phyloP scores from a whole-genome alignment of 2,797 vertebrate species.

The Geotrypetes seraphini region DNA sequence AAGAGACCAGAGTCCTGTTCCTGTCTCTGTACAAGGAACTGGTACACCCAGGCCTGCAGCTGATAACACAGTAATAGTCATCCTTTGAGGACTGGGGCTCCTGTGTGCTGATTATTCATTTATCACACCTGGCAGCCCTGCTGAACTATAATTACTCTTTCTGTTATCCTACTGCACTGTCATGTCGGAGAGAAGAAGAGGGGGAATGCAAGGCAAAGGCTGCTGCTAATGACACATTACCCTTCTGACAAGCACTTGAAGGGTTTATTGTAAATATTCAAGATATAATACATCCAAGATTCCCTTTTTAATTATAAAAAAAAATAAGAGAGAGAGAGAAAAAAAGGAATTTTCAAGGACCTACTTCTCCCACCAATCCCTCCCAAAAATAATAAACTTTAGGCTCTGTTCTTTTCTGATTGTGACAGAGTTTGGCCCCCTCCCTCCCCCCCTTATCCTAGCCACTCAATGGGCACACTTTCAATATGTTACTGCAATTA shows the following conservation, averaged over 20 bases:
- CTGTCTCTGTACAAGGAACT: constrained; percentile 53
- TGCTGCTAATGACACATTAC: constrained; percentile 67
- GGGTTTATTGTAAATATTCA: constrained; percentile 73
- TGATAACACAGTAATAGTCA: constrained; percentile 98
- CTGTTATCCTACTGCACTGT: constrained; percentile 94
- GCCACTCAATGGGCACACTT: constrained; percentile 33
- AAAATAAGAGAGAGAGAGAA: too few relatives aligned
- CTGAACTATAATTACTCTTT: constrained; percentile 99
- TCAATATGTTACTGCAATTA: constrained; percentile 55
- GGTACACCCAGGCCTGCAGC: constrained; percentile 68
- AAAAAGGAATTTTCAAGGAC: constrained; percentile 52
- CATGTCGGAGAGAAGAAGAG: constrained; percentile 83
- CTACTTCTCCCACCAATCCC: constrained; percentile 3
- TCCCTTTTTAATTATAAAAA: constrained; percentile 76
- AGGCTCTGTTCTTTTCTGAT: constrained; percentile 36
- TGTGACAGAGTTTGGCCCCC: constrained; percentile 43
- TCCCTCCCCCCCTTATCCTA: too few relatives aligned
- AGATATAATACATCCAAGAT: constrained; percentile 72
- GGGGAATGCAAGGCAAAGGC: constrained; percentile 43
- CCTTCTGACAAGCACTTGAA: constrained; percentile 65
- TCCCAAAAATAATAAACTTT: constrained; percentile 48
- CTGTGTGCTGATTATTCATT: constrained; percentile 97
- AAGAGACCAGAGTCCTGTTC: constrained; percentile 67
- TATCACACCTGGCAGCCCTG: constrained; percentile 99
- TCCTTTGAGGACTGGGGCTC: constrained; percentile 92